Evolutionary conservation across 2,113 vertebrate genomes (phyloP).

Genomic region (Dendropsophus ebraccatus): DNA sequence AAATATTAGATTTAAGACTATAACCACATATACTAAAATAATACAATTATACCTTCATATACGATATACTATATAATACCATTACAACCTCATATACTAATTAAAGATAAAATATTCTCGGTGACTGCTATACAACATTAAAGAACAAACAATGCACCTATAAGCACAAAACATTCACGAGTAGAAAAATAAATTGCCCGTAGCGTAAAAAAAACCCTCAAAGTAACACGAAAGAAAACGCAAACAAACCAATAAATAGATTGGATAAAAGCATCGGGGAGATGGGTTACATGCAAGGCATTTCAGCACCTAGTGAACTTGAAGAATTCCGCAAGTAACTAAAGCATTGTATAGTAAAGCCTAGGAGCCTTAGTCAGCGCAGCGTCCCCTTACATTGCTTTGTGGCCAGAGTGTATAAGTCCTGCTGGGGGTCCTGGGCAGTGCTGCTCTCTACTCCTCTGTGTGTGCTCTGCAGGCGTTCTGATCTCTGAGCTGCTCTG

Average conservation of each 20-base stretch:
- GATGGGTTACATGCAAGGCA: neutral
- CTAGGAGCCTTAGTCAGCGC: neutral
- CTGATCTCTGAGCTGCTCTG: slow-evolving; percentile 16
- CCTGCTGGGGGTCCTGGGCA: neutral
- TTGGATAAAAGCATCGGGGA: too few relatives aligned
- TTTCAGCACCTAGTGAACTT: neutral
- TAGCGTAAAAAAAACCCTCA: neutral
- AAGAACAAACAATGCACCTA: neutral
- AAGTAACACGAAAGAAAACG: neutral
- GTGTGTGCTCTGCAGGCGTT: neutral
- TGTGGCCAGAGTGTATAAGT: neutral
- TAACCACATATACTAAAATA: too few relatives aligned
- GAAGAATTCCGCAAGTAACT: neutral
- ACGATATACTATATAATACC: too few relatives aligned
- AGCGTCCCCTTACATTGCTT: neutral
- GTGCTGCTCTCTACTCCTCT: neutral
- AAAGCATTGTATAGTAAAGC: neutral
- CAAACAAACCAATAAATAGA: neutral
- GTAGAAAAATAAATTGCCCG: too few relatives aligned
- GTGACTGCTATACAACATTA: too few relatives aligned
- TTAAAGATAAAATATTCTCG: too few relatives aligned
- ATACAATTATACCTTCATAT: too few relatives aligned
- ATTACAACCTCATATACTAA: neutral
- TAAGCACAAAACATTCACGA: neutral
- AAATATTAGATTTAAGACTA: too few relatives aligned